phyloP scores from a whole-genome alignment of 2,888 invertebrate genomes.

The Macrophya alboannulata region DNA sequence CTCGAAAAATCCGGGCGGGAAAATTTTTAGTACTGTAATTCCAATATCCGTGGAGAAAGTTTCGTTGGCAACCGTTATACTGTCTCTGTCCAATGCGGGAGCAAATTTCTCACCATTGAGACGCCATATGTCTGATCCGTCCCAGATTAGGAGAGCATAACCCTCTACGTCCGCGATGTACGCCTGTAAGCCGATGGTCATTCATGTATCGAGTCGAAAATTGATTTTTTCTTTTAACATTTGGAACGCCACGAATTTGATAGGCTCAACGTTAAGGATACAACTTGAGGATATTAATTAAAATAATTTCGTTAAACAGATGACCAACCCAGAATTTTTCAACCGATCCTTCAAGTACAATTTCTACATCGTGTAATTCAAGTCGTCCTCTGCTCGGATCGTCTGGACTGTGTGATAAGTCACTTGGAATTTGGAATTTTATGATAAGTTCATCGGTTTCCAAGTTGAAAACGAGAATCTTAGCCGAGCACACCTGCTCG shows the following conservation, averaged over 20 bases:
- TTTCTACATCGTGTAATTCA: no score
- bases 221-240: not conserved
- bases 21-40: slow-evolving; percentile 85
- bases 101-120: slow-evolving; percentile 76
- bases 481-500: not conserved
- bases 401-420: not conserved
- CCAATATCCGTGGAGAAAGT: slow-evolving; percentile 86
- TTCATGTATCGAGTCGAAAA: not conserved
- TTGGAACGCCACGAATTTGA: not conserved
- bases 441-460: not conserved
- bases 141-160: slow-evolving; percentile 16
- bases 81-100: slow-evolving; percentile 85
- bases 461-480: not conserved
- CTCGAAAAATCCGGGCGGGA: slow-evolving; percentile 78
- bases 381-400: not conserved
- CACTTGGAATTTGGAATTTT: not conserved
- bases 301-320: no score
- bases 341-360: not conserved
- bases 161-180: slow-evolving; percentile 11
- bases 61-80: slow-evolving; percentile 85
- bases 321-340: slow-evolving; percentile 2
- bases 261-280: no score
- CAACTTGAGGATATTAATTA: not conserved
- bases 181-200: not conserved
- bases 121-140: not conserved